Evolutionary conservation across 2,888 invertebrate genomes (phyloP).

Genomic region (Drosophila meridiana): DNA sequence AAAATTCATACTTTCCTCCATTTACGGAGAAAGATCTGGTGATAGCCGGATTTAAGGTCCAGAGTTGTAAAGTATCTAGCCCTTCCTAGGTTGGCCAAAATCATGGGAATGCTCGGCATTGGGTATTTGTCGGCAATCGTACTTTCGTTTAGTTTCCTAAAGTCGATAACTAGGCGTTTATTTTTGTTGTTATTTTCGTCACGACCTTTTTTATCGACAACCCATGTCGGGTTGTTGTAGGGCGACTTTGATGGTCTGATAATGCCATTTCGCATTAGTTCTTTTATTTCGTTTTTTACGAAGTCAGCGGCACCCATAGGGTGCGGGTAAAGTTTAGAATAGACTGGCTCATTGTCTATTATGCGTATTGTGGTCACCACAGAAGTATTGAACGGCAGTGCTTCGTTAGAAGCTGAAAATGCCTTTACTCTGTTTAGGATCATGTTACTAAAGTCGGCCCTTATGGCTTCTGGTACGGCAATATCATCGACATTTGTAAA

Average conservation of each 20-base stretch:
- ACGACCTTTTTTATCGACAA: not conserved
- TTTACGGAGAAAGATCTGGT: not conserved
- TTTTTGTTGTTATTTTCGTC: not conserved
- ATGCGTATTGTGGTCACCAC: not conserved
- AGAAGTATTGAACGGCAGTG: not conserved
- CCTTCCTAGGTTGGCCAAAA: not conserved
- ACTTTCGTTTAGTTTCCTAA: not conserved
- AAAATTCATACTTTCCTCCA: not conserved
- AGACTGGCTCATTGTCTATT: not conserved
- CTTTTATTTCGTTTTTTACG: not conserved
- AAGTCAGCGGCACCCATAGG: not conserved
- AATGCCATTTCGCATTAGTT: not conserved
- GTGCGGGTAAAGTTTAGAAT: not conserved
- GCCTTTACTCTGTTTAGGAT: not conserved
- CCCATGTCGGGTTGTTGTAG: not conserved
- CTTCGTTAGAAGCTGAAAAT: not conserved
- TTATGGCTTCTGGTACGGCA: not conserved
- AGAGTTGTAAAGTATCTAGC: not conserved
- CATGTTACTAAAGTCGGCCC: not conserved
- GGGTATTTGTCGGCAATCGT: not conserved
- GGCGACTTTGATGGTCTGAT: not conserved
- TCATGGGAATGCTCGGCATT: not conserved
- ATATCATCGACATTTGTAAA: not conserved
- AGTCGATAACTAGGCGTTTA: not conserved
- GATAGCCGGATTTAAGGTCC: not conserved